phyloP scores from a whole-genome alignment of 2,888 invertebrate species.

The Cordilura impudica region DNA sequence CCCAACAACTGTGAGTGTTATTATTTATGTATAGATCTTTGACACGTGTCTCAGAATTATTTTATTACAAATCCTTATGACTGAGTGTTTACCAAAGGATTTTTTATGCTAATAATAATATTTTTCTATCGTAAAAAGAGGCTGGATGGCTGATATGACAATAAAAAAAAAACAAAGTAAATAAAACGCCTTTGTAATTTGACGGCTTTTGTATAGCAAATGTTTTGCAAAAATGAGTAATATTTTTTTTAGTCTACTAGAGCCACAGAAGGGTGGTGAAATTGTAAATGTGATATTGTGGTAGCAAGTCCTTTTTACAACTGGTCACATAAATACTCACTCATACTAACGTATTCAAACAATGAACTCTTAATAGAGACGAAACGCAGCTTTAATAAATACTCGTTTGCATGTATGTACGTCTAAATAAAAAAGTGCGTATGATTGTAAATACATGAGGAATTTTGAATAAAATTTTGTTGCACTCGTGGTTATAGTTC shows the following conservation, averaged over 20 bases:
- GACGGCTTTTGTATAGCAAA: constrained; percentile 43
- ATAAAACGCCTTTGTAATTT: constrained; percentile 60
- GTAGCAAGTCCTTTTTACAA: constrained; percentile 17
- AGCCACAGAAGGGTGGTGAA: constrained; percentile 5
- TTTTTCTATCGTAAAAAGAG: constrained; percentile 30
- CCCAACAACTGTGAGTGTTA: neutral
- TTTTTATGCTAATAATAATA: constrained; percentile 45
- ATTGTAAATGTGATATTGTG: neutral
- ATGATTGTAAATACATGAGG: neutral
- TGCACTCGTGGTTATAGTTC: too few species aligned
- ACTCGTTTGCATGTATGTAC: too few species aligned
- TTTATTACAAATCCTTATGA: constrained; percentile 68
- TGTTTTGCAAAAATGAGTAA: neutral
- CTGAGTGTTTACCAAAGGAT: neutral
- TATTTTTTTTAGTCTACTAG: constrained; percentile 3
- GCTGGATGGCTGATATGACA: constrained; percentile 9
- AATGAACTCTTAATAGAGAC: constrained; percentile 58
- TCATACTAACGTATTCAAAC: constrained; percentile 33
- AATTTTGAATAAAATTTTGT: constrained; percentile 34
- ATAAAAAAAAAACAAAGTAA: constrained; percentile 42
- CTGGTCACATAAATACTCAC: constrained; percentile 10
- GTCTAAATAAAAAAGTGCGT: too few species aligned
- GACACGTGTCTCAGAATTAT: constrained; percentile 76
- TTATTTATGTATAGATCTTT: constrained; percentile 43
- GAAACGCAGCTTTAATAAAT: constrained; percentile 29